A percentile compares a stretch with the other conserved stretches of the same genome.
These are phyloP conservation scores for Monopis laevigella DNA, from an alignment of 2,888 invertebrate genomes.

Conservation along the genomic window DNA sequence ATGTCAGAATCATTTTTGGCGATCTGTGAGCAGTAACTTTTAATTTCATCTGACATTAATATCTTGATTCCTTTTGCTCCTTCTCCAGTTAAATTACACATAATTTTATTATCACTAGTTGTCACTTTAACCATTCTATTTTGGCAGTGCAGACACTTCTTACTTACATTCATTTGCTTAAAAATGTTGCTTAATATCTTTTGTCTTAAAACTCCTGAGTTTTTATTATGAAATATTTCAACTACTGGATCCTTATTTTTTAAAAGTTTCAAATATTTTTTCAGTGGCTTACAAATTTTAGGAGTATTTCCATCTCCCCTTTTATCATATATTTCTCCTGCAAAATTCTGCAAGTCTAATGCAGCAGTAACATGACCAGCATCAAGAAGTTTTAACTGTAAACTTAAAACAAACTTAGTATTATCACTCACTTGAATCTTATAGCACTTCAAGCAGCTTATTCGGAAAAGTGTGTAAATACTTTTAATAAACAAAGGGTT, in stretches of 20 bases:
- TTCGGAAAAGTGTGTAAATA: conserved; percentile 72
- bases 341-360: conserved; percentile 68
- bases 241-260: conserved; percentile 35
- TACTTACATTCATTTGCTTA: conserved; percentile 47
- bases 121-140: conserved; percentile 61
- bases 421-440: conserved; percentile 68
- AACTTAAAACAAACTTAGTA: conserved; percentile 66
- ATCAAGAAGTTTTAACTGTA: conserved; percentile 77
- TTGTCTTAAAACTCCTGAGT: conserved; percentile 54
- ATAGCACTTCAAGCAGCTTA: conserved; percentile 77
- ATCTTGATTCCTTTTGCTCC: conserved; percentile 49
- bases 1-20: conserved; percentile 78
- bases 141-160: conserved; percentile 66
- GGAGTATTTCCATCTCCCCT: conserved; percentile 36
- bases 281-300: conserved; percentile 46
- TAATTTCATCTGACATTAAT: conserved; percentile 73
- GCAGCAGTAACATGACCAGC: conserved; percentile 79
- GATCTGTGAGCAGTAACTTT: conserved; percentile 74
- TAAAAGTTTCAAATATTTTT: conserved; percentile 41
- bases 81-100: conserved; percentile 44
- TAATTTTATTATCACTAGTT: conserved; percentile 69
- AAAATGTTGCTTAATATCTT: conserved; percentile 51
- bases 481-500: conserved; percentile 90
- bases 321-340: no score
- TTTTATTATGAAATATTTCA: conserved; percentile 51